Conservation (phyloP, 2,797 vertebrate genomes). For the Coendou prehensilis region DNA sequence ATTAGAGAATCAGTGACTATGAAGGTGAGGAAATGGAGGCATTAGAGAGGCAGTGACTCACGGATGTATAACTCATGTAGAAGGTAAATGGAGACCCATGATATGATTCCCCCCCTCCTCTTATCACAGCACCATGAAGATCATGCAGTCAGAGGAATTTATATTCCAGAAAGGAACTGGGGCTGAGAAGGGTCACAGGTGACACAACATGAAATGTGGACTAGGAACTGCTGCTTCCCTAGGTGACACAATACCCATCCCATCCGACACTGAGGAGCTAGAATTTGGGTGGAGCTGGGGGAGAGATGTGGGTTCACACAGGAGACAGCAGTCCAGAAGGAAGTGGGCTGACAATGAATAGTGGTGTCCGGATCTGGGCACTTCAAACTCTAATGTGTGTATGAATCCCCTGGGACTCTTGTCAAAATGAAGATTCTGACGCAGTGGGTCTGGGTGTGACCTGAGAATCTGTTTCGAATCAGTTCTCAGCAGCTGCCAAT, state of each 20-base stretch:
- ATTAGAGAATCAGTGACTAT: background rate
- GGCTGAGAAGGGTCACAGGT: background rate
- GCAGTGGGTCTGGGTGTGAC: background rate
- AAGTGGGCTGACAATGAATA: background rate
- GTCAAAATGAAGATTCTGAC: background rate
- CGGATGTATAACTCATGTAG: background rate
- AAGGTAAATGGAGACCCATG: background rate
- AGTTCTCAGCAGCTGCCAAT: background rate
- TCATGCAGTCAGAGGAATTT: background rate
- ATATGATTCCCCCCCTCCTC: background rate
- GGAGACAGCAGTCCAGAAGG: background rate
- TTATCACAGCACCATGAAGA: background rate
- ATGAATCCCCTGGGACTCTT: background rate
- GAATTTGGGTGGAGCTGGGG: background rate
- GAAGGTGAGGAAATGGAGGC: background rate
- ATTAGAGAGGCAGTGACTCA: background rate
- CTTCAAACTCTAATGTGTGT: background rate
- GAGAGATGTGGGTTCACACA: background rate
- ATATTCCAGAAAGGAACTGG: background rate
- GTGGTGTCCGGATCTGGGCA: fast-evolving
- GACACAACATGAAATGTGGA: background rate
- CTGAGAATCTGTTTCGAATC: background rate
- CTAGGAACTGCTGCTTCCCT: background rate
- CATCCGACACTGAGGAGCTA: background rate
- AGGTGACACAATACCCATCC: background rate